A percentile compares a stretch with the other conserved stretches of the same genome.
phyloP scores from a whole-genome alignment of 2,113 vertebrate species.

The Thalassarche chlororhynchos region DNA sequence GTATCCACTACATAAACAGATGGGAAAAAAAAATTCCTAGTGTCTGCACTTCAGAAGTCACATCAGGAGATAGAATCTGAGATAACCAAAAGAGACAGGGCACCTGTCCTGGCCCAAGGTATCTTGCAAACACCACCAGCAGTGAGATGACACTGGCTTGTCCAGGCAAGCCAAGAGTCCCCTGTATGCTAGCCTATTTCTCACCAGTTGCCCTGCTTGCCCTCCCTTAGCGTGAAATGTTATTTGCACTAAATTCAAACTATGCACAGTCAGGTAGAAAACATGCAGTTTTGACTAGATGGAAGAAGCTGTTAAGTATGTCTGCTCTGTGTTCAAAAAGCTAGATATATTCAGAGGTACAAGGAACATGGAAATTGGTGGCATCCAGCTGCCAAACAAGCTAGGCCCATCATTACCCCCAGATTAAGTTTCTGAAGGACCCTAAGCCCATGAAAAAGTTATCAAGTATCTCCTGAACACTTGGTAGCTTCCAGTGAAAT shows the following conservation, averaged over 20 bases:
- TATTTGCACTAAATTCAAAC: background rate
- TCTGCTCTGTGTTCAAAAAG: background rate
- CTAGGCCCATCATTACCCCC: rapidly evolving
- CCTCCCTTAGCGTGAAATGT: background rate
- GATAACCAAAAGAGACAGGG: background rate
- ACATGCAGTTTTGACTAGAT: background rate
- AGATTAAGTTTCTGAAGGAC: background rate
- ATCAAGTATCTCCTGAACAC: background rate
- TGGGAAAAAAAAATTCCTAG: background rate
- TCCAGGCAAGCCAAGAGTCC: background rate
- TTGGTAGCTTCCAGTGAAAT: background rate
- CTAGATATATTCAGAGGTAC: background rate
- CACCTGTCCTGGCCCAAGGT: background rate
- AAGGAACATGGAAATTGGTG: background rate
- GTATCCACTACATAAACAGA: background rate
- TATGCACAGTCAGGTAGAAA: background rate
- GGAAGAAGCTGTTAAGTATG: background rate
- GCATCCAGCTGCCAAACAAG: background rate
- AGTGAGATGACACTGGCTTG: background rate
- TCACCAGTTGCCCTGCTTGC: background rate
- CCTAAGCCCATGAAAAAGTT: background rate
- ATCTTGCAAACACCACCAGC: background rate
- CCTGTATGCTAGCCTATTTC: background rate
- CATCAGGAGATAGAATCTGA: background rate
- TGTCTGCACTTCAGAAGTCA: background rate